Evolutionary conservation across 2,113 vertebrate species (phyloP).

Genomic region (Sciurus niger): DNA sequence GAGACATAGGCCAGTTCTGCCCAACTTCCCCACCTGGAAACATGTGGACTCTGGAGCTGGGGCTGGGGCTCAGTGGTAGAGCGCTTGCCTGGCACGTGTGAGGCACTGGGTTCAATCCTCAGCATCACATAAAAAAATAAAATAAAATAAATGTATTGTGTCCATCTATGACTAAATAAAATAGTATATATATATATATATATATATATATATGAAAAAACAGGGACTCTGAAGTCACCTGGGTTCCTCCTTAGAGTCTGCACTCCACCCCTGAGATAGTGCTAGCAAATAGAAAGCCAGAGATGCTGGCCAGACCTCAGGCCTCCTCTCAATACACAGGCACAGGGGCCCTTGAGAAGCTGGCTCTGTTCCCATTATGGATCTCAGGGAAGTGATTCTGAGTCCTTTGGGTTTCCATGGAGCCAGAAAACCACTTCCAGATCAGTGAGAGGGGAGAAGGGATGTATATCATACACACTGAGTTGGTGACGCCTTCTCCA

Average conservation of each 20-base stretch:
- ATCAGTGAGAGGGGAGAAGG: neutral
- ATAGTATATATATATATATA: too few species aligned
- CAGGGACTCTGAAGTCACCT: neutral
- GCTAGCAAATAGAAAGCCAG: neutral
- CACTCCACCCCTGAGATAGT: rapidly evolving
- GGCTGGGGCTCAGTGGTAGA: too few species aligned
- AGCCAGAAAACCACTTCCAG: constrained; percentile 40
- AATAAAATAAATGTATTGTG: too few species aligned
- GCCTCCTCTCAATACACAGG: neutral
- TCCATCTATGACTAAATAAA: too few species aligned
- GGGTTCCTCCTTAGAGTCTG: neutral
- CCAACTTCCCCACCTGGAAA: neutral
- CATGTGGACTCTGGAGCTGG: neutral
- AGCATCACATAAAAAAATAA: too few species aligned
- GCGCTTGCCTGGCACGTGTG: too few species aligned
- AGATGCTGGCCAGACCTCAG: neutral
- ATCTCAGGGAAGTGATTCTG: neutral
- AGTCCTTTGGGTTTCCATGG: constrained; percentile 14
- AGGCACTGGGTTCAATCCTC: too few species aligned
- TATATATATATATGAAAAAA: too few species aligned
- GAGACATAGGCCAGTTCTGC: neutral
- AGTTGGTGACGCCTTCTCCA: neutral
- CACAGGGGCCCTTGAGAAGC: neutral
- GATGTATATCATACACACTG: neutral
- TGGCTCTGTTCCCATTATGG: neutral